A percentile compares a stretch with the other conserved stretches of the same genome.
Conservation (phyloP, 2,113 vertebrate genomes). For the Aythya baeri region DNA sequence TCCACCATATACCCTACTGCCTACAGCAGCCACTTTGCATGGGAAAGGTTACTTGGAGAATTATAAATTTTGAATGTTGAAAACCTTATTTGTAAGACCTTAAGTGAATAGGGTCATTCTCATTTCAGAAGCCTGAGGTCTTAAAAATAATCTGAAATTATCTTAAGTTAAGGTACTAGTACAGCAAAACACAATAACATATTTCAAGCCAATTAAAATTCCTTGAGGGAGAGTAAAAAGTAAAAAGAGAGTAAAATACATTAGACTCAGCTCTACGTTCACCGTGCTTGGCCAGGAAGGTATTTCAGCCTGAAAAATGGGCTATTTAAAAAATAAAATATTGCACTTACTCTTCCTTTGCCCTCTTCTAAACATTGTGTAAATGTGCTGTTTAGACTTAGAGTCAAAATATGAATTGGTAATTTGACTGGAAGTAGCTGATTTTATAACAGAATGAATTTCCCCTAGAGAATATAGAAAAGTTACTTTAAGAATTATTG, state of each 20-base stretch:
- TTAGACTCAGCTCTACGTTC: background rate
- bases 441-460: background rate
- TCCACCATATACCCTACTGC: background rate
- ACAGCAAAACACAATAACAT: background rate
- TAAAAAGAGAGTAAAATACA: background rate
- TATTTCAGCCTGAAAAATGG: background rate
- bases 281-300: background rate
- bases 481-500: background rate
- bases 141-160: constrained; percentile 16
- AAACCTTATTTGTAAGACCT: constrained; percentile 10
- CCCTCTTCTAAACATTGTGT: background rate
- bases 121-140: background rate
- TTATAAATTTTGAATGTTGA: background rate
- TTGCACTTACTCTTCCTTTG: background rate
- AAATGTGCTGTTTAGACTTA: background rate
- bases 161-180: background rate
- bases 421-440: background rate
- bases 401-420: background rate
- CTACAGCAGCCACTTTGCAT: background rate
- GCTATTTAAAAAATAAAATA: background rate
- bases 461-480: background rate
- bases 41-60: constrained; percentile 13
- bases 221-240: constrained; percentile 12
- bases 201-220: background rate
- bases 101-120: background rate